Evolutionary conservation across 2,797 vertebrate species (phyloP).

Genomic region (Pyrocephalus nanus): DNA sequence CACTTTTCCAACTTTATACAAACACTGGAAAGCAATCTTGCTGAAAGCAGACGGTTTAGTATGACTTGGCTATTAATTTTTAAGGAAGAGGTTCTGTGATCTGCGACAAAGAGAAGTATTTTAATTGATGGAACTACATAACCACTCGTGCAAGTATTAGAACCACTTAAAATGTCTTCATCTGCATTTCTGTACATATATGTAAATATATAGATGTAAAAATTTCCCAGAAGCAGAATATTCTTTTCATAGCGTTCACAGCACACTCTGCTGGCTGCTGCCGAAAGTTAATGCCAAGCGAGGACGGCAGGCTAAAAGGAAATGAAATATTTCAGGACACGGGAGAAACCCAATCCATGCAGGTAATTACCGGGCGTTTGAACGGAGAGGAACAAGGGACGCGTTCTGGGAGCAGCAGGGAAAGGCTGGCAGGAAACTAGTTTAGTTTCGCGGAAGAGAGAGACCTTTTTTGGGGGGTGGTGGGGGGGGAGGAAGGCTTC

Average conservation of each 20-base stretch:
- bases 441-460: neutral
- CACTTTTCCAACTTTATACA: slow-evolving; percentile 17
- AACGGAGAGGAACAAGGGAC: neutral
- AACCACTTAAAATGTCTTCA: slow-evolving; percentile 19
- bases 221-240: neutral
- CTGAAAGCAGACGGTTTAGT: neutral
- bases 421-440: neutral
- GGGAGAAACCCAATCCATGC: neutral
- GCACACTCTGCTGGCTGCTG: slow-evolving; percentile 45
- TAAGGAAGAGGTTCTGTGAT: slow-evolving; percentile 1
- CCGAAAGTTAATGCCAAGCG: neutral
- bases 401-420: neutral
- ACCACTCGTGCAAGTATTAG: neutral
- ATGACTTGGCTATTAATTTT: slow-evolving; percentile 1
- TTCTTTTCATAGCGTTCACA: neutral
- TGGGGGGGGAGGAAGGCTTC: neutral
- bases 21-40: neutral
- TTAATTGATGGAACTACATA: neutral
- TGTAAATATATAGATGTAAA: neutral
- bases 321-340: neutral
- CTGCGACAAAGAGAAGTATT: neutral
- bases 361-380: neutral
- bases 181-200: neutral
- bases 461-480: neutral
- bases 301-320: neutral